These are phyloP conservation scores for Nothocercus nigrocapillus DNA, from an alignment of 2,113 vertebrate genomes.

Conservation along the genomic window DNA sequence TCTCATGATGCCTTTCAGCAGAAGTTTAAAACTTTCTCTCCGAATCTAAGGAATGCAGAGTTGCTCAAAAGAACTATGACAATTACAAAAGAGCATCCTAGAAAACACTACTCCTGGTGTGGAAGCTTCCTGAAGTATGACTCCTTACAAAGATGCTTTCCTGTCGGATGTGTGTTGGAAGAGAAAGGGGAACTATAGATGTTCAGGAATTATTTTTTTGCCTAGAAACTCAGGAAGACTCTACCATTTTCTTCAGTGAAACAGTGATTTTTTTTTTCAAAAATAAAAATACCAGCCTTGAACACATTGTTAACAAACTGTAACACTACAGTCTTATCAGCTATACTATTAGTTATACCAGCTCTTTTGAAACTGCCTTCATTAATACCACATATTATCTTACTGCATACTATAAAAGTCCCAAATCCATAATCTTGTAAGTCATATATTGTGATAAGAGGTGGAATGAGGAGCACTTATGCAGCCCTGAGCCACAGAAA, in stretches of 20 bases:
- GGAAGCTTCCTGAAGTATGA: background rate
- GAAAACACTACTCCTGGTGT: background rate
- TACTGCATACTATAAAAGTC: background rate
- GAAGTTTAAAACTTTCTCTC: conserved; percentile 36
- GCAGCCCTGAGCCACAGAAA: background rate
- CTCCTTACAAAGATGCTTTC: background rate
- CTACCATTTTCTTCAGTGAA: background rate
- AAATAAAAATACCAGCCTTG: background rate
- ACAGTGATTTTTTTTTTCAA: background rate
- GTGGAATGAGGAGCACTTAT: background rate
- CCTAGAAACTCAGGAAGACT: background rate
- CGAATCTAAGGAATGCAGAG: background rate
- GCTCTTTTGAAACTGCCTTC: background rate
- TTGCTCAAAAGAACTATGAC: conserved; percentile 14
- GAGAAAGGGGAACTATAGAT: background rate
- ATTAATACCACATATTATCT: background rate
- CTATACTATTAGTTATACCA: background rate
- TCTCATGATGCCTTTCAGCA: conserved; percentile 5
- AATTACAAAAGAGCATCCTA: conserved; percentile 6
- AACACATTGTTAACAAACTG: background rate
- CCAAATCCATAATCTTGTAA: background rate
- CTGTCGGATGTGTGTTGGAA: background rate
- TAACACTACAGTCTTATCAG: background rate
- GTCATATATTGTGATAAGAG: background rate
- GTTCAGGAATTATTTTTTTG: background rate